phyloP scores from a whole-genome alignment of 1,140 invertebrate species.

The Ruditapes philippinarum region DNA sequence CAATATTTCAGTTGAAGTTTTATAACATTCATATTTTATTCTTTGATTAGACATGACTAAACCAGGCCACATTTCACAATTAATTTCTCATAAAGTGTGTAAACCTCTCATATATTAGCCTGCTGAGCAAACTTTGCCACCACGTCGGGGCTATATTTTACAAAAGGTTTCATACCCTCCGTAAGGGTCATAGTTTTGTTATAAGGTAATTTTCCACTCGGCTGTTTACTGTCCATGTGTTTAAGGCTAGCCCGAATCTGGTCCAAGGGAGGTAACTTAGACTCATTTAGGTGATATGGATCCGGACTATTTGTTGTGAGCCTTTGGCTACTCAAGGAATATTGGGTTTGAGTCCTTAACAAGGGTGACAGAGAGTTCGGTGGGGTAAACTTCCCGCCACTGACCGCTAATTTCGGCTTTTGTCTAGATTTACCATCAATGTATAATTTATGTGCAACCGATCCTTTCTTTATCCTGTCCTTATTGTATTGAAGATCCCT shows the following conservation, averaged over 20 bases:
- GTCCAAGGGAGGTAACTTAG: constrained; percentile 78
- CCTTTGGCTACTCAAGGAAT: constrained; percentile 80
- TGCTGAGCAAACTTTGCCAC: constrained; percentile 58
- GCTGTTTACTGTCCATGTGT: constrained; percentile 74
- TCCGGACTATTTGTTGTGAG: constrained; percentile 82
- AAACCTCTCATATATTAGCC: constrained; percentile 49
- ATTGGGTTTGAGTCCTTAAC: constrained; percentile 81
- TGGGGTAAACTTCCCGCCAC: constrained; percentile 78
- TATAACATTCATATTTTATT: too few species aligned
- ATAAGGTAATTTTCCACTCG: constrained; percentile 40
- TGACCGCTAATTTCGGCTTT: constrained; percentile 74
- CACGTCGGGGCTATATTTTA: constrained; percentile 82
- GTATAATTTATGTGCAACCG: constrained; percentile 77
- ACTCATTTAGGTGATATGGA: constrained; percentile 64
- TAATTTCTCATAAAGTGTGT: not conserved
- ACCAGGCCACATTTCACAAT: not conserved
- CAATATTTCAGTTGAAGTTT: too few species aligned
- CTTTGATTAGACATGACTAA: too few species aligned
- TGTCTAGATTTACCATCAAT: constrained; percentile 63
- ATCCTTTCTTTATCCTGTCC: constrained; percentile 82
- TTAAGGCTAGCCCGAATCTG: constrained; percentile 77
- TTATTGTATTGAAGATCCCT: constrained; percentile 71
- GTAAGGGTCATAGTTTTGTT: constrained; percentile 68
- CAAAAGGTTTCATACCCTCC: constrained; percentile 80
- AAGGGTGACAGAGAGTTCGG: constrained; percentile 75